Evolutionary conservation across 2,888 invertebrate species (phyloP).

Genomic region (Acanthosoma haemorrhoidale): DNA sequence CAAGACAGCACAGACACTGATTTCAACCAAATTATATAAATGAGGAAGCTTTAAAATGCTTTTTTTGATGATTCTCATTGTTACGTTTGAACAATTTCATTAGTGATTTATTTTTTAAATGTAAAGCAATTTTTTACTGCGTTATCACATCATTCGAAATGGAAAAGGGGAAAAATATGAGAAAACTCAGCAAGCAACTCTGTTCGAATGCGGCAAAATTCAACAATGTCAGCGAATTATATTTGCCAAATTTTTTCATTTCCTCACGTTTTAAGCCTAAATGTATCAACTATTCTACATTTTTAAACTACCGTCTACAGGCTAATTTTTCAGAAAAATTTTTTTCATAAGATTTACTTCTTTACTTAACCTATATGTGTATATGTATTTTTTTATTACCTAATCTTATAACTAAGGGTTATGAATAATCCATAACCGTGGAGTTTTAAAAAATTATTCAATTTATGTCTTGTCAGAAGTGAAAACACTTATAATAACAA

Average conservation of each 20-base stretch:
- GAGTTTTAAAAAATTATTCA: constrained; percentile 18
- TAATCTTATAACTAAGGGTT: constrained; percentile 26
- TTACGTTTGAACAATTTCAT: constrained; percentile 7
- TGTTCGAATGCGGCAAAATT: constrained; percentile 28
- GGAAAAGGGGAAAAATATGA: constrained; percentile 16
- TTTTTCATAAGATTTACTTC: constrained; percentile 24
- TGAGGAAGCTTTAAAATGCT: constrained; percentile 25
- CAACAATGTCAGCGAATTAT: constrained; percentile 19
- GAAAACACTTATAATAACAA: constrained; percentile 12
- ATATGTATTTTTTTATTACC: constrained; percentile 3
- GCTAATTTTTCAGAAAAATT: constrained; percentile 27
- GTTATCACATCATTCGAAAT: background rate
- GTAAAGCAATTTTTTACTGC: constrained; percentile 11
- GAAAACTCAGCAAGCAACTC: constrained; percentile 18
- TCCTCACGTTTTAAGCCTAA: constrained; percentile 22
- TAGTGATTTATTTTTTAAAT: constrained; percentile 6
- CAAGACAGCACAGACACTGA: constrained; percentile 30
- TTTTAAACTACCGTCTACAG: constrained; percentile 27
- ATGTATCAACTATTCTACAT: constrained; percentile 28
- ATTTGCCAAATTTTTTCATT: constrained; percentile 18
- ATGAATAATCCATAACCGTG: constrained; percentile 27
- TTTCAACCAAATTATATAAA: constrained; percentile 30
- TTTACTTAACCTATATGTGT: constrained; percentile 23
- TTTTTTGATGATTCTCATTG: constrained; percentile 12
- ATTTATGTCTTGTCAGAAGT: constrained; percentile 24